Evolutionary conservation across 2,797 vertebrate genomes (phyloP), one percentile per base, ranked within the genome.

Genomic region (Phoxinus dragarum): DNA sequence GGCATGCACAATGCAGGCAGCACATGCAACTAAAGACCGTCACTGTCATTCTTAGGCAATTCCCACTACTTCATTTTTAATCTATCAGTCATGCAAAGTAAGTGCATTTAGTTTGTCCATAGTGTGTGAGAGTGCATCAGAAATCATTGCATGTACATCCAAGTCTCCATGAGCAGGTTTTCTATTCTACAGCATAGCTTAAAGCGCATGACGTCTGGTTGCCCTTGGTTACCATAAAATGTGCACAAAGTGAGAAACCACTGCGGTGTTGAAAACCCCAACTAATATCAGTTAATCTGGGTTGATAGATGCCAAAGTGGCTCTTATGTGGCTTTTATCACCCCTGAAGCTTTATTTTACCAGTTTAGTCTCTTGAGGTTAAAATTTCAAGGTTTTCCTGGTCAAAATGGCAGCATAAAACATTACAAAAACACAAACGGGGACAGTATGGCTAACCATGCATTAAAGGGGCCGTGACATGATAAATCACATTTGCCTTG

Each of bases 161-260:
- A 27, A 40, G 54, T 23, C 75, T 40, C 14, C 36, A 77, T 42
- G 12, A 40, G 78, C 34, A 71, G 66, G 66, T 69, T 38, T 40
- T 71, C 14, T 69, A 27, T 40, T 56, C 66, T 56, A 81, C n/a
- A 81, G 34, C 66, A 77, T 77, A 42, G 75, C 21, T 67, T 81
- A 16, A 52, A 42, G 75, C 23, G 16, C 47, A 69, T 81, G 52
- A 56, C 17, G 38, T 40, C 19, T 6, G 80, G 47, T 81, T 72
- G 67, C 67, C 67, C 17, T 54, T 81, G 80, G 67, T 72, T 72
- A 81, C 68, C 3, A 11, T 31, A 44, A 81, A 72, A 81, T 72
- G 80, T 59, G 75, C 74, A 54, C 49, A 12, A 77, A 59, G 36
- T 61, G 75, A 12, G 80, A 81, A 44, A 34, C 38, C 0, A 27